Evolutionary conservation across 2,113 vertebrate species (phyloP).

Genomic region (Tamias sibiricus): DNA sequence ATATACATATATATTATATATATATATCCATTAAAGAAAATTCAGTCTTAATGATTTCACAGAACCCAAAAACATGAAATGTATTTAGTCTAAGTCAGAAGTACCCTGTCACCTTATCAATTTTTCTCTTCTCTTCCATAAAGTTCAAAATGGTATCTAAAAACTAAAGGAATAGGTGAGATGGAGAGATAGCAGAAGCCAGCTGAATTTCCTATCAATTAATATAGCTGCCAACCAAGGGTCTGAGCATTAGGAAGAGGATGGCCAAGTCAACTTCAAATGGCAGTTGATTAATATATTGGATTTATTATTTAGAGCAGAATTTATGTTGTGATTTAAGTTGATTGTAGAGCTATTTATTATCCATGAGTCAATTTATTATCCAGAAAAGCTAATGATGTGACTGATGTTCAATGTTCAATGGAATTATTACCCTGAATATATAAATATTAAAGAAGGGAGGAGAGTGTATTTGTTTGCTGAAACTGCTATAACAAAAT

Average conservation of each 20-base stretch:
- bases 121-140: neutral
- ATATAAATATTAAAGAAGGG: neutral
- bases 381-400: neutral
- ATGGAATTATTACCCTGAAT: neutral
- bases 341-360: neutral
- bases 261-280: neutral
- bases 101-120: neutral
- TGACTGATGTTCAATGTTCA: neutral
- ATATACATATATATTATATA: too few species aligned
- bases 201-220: neutral
- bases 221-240: neutral
- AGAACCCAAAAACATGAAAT: neutral
- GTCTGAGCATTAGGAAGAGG: neutral
- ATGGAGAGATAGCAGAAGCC: neutral
- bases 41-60: neutral
- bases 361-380: neutral
- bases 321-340: conserved; percentile 10
- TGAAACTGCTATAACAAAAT: neutral
- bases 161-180: neutral
- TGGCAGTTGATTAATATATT: neutral
- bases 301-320: conserved; percentile 13
- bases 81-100: neutral
- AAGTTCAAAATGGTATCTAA: neutral
- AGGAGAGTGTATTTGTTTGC: neutral
- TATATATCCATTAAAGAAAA: conserved; percentile 5